Evolutionary conservation across 2,113 vertebrate genomes (phyloP).

Genomic region (Myodes glareolus): DNA sequence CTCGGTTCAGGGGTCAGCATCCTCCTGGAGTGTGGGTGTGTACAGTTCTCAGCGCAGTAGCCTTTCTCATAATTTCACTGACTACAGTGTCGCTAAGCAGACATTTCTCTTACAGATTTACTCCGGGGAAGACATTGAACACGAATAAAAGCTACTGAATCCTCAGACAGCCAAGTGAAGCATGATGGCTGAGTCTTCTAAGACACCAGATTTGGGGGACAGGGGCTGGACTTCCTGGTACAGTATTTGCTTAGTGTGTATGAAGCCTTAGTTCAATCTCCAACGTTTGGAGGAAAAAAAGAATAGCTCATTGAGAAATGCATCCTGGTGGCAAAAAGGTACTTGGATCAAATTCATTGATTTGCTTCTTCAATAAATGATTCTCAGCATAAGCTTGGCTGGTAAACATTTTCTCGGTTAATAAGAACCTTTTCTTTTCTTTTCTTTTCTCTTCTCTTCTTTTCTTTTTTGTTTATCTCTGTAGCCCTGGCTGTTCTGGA

Average conservation of each 20-base stretch:
- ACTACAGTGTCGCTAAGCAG: neutral
- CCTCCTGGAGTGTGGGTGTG: neutral
- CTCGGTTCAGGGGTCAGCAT: neutral
- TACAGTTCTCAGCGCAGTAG: neutral
- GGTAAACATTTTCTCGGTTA: conserved; percentile 14
- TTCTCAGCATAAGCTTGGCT: conserved; percentile 21
- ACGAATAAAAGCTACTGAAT: neutral
- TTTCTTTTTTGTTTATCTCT: neutral
- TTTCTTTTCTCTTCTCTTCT: too few species aligned
- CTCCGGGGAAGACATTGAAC: neutral
- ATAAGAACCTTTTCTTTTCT: neutral
- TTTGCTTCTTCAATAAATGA: conserved; percentile 49
- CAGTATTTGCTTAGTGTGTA: neutral
- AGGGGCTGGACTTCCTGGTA: neutral
- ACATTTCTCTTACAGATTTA: conserved; percentile 49
- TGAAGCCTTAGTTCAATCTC: neutral
- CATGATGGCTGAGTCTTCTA: neutral
- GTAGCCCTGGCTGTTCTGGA: neutral
- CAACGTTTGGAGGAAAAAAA: neutral
- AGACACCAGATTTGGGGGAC: neutral
- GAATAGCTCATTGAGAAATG: neutral
- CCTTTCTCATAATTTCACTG: neutral
- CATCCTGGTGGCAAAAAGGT: neutral
- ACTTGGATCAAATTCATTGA: neutral
- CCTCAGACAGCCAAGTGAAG: neutral